Base-by-base conservation (phyloP, 2,113 vertebrate genomes). In the Bufo gargarizans region DNA sequence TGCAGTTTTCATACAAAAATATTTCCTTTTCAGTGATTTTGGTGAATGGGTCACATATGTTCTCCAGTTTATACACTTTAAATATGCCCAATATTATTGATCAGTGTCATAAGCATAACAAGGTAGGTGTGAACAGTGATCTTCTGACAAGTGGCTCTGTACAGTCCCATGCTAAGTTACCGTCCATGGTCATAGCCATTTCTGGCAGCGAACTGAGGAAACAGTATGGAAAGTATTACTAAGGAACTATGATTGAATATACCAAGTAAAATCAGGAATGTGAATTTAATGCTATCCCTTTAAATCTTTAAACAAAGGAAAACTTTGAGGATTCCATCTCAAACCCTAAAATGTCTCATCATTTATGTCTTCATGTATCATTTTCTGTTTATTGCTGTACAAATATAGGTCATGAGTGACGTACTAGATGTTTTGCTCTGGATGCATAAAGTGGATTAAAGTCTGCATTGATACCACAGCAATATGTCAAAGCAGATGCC, bases 401-500 rank as follows among this genome's bases (percentile, higher is more conserved):
- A 71, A 65, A 84, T 84, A 71, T 84, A 83, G 81, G 81, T 67
- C 81, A 83, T 45, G 61, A 14, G 47, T 69, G 81, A 83, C 20
- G 63, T 83, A 50, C 61, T 67, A 69, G 61, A 67, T 83, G 81
- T 65, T 69, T 63, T 83, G 63, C 45, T 22, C 16, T 49, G 81
- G 63, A 83, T 83, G 22, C 81, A 67, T 67, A 65, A 83, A 56
- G 33, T 63, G 19, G 81, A 83, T 83, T 83, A 67, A 22, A 59
- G 50, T 50, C 81, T 33, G n/a, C 47, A 83, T 83, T 83, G 45
- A 83, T 69, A 83, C 59, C 63, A 50, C 12, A 53, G 61, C 61
- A 83, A 83, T 83, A 83, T 83, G 81, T 69, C 63, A 67, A 47
- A 83, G 4, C 81, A 83, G 81, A 83, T 83, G 81, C 53, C 61